A percentile compares a stretch with the other conserved stretches of the same genome.
phyloP scores from a whole-genome alignment of 2,888 invertebrate genomes.

The Orthosia cruda region DNA sequence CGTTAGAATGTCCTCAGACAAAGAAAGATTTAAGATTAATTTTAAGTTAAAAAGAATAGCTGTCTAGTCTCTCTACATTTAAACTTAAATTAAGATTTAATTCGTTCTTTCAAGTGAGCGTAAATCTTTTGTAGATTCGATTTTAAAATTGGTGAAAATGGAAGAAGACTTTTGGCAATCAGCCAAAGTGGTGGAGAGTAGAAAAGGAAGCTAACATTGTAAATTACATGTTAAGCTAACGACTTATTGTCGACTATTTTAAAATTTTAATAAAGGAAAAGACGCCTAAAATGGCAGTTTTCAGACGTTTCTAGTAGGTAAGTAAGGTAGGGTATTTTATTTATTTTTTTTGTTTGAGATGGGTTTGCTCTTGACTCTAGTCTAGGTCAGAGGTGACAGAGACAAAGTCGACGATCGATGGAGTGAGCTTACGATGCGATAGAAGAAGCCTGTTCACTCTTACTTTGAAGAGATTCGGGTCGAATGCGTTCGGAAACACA shows the following conservation, averaged over 20 bases:
- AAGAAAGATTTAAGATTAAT: not conserved
- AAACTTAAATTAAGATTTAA: constrained; percentile 31
- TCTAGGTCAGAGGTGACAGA: too few species aligned
- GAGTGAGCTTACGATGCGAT: too few species aligned
- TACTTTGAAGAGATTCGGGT: too few species aligned
- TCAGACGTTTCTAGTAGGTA: too few species aligned
- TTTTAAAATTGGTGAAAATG: constrained; percentile 32
- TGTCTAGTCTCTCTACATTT: not conserved
- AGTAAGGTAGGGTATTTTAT: too few species aligned
- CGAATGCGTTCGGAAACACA: too few species aligned
- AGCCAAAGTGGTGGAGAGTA: constrained; percentile 10
- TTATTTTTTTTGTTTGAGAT: too few species aligned
- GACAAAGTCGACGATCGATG: too few species aligned
- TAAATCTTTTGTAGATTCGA: constrained; percentile 14
- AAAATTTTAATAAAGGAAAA: not conserved
- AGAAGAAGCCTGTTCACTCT: too few species aligned
- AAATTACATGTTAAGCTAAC: constrained; percentile 14
- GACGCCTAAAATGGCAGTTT: not conserved
- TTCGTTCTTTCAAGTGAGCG: constrained; percentile 3
- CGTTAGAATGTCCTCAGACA: not conserved
- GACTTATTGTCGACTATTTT: not conserved
- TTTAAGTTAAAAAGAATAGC: not conserved
- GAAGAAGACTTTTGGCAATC: constrained; percentile 2
- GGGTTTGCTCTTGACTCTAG: too few species aligned
- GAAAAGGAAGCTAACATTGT: constrained; percentile 12